Percentiles rank a stretch among this genome's conserved stretches.
phyloP scores from a whole-genome alignment of 2,888 invertebrate species.

The Conchocele bisecta region DNA sequence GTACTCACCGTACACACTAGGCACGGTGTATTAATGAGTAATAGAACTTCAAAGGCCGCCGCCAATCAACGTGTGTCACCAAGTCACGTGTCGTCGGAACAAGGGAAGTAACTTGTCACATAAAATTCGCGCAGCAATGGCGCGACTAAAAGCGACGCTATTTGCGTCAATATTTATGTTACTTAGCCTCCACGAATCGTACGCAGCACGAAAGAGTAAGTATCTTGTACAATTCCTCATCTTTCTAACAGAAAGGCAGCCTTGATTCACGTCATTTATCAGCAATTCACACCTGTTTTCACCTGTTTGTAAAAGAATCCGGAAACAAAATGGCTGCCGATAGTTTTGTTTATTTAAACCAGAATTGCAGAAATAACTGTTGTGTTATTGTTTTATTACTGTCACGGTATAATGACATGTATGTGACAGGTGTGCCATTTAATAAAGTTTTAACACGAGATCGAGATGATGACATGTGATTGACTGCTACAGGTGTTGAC shows the following conservation, averaged over 20 bases:
- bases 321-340: constrained; percentile 46
- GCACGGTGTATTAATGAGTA: no score
- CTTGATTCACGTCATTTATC: background rate
- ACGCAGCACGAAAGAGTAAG: constrained; percentile 47
- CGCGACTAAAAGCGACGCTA: constrained; percentile 37
- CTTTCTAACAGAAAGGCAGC: background rate
- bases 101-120: constrained; percentile 52
- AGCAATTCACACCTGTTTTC: background rate
- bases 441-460: no score
- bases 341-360: background rate
- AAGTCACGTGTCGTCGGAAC: constrained; percentile 35
- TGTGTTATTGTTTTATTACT: background rate
- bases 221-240: constrained; percentile 1
- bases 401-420: no score
- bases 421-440: no score
- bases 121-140: constrained; percentile 44
- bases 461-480: no score
- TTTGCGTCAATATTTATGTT: constrained; percentile 26
- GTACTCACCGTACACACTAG: no score
- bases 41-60: background rate
- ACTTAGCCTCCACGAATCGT: constrained; percentile 10
- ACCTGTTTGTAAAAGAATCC: constrained; percentile 45
- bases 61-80: background rate
- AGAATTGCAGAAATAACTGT: background rate
- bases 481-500: no score